Percentiles rank a stretch among this genome's conserved stretches.
Conservation (phyloP, 2,113 vertebrate species). For the Azemiops feae region DNA sequence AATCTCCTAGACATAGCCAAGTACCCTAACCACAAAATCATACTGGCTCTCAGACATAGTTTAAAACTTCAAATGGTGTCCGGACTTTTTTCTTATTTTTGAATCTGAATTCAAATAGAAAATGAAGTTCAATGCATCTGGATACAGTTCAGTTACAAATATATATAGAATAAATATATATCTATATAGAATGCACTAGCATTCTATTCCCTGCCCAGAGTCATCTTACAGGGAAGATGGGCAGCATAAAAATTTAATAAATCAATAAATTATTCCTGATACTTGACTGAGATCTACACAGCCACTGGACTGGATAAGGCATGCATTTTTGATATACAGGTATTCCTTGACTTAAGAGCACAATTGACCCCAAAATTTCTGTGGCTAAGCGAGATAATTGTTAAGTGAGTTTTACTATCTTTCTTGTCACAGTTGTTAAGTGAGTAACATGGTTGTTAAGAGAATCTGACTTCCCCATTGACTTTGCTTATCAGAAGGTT, state of each 20-base stretch:
- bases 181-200: no score
- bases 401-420: no score
- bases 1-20: not conserved
- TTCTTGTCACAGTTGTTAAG: no score
- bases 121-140: not conserved
- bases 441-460: no score
- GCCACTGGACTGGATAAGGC: not conserved
- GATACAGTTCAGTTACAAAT: not conserved
- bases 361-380: no score
- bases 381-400: no score
- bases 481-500: no score
- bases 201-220: not conserved
- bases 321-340: fast-evolving
- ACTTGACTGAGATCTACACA: not conserved
- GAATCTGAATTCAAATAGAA: not conserved
- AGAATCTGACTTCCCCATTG: no score
- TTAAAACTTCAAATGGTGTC: not conserved
- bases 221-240: no score
- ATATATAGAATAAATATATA: not conserved
- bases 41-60: not conserved
- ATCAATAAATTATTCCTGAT: not conserved
- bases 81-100: not conserved
- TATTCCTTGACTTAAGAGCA: no score
- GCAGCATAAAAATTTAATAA: no score
- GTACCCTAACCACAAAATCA: not conserved